A percentile compares a stretch with the other conserved stretches of the same genome.
phyloP scores from a whole-genome alignment of 2,797 vertebrate species.

The Euphonia xanthogaster region DNA sequence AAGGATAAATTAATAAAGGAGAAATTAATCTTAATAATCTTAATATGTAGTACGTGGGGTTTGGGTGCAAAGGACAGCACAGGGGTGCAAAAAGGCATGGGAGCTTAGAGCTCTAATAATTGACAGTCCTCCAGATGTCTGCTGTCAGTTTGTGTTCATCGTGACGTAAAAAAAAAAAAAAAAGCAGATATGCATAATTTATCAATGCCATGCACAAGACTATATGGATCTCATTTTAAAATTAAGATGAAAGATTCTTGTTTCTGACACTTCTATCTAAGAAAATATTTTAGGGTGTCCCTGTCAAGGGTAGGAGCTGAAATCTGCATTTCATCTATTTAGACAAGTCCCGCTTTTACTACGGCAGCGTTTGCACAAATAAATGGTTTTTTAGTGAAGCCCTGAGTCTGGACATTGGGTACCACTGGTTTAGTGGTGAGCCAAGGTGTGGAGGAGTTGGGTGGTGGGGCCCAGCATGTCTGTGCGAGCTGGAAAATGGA shows the following conservation, averaged over 20 bases:
- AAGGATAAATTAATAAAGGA: not conserved
- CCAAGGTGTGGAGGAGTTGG: not conserved
- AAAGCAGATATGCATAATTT: slow-evolving; percentile 19
- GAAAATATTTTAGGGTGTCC: not conserved
- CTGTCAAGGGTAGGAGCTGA: not conserved
- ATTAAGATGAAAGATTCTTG: not conserved
- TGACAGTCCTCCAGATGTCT: slow-evolving; percentile 33
- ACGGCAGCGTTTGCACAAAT: not conserved
- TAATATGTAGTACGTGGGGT: not conserved
- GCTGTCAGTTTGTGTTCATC: slow-evolving; percentile 16
- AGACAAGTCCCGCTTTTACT: not conserved
- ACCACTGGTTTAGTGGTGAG: not conserved
- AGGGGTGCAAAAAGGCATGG: not conserved
- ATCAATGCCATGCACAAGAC: not conserved
- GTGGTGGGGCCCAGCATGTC: fast-evolving
- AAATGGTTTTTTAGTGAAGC: not conserved
- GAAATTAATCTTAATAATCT: not conserved
- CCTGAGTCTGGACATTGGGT: fast-evolving
- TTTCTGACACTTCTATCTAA: not conserved
- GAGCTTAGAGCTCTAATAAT: not conserved
- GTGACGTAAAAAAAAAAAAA: not conserved
- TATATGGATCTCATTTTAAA: slow-evolving; percentile 14
- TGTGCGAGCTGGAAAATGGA: not conserved
- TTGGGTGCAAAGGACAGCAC: not conserved
- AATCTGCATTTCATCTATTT: not conserved